phyloP scores from a whole-genome alignment of 2,113 vertebrate species.

The Phoxinus phoxinus region DNA sequence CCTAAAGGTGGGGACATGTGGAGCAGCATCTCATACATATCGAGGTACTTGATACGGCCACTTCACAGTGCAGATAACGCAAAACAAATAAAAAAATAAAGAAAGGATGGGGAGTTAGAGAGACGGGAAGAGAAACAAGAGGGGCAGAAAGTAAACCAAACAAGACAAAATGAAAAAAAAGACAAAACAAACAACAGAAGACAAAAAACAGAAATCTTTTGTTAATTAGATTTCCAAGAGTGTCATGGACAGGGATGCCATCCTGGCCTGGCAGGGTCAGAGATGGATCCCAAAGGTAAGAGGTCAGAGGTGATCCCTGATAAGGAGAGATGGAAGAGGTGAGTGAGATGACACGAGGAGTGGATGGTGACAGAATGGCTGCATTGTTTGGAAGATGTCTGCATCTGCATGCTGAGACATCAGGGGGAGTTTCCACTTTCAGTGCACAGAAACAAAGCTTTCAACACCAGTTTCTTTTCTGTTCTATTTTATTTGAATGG shows the following conservation, averaged over 20 bases:
- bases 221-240: conserved; percentile 84
- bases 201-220: conserved; percentile 81
- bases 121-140: conserved; percentile 61
- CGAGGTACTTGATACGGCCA: conserved; percentile 98
- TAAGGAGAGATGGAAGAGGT: conserved; percentile 53
- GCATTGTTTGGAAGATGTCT: conserved; percentile 66
- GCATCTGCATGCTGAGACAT: conserved; percentile 75
- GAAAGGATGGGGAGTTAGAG: conserved; percentile 69
- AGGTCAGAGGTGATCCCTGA: conserved; percentile 65
- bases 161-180: conserved; percentile 36
- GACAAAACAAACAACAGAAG: conserved; percentile 51
- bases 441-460: conserved; percentile 76
- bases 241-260: conserved; percentile 76
- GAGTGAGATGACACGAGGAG: conserved; percentile 69
- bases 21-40: conserved; percentile 99
- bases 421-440: conserved; percentile 66
- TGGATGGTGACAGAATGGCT: conserved; percentile 74
- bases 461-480: conserved; percentile 63
- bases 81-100: conserved; percentile 66
- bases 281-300: conserved; percentile 73
- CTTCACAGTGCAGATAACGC: conserved; percentile 77
- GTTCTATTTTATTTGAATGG: neutral
- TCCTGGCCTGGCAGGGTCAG: conserved; percentile 65
- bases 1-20: conserved; percentile 99
- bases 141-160: conserved; percentile 73